Evolutionary conservation across 2,797 vertebrate species (phyloP), one percentile per base, ranked within the genome.

Genomic region (Buphagus erythrorhynchus): DNA sequence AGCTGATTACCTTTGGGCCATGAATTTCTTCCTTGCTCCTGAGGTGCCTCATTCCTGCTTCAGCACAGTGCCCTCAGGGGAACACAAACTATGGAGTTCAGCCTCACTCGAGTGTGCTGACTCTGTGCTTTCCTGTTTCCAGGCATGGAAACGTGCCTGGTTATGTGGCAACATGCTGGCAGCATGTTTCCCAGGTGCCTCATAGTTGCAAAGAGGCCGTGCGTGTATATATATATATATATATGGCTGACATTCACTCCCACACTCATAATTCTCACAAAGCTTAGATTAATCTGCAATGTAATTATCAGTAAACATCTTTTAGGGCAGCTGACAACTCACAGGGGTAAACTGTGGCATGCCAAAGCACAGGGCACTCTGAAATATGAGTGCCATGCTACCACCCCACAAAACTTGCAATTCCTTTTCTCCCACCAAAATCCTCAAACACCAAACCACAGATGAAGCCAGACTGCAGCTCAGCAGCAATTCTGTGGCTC

Each of bases 211-310:
- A 85, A 72, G 16, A 66, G 16, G 36, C 62, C 25, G 6, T 49
- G 5, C 1, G 26, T 55, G 16, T 1, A 36, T 31, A 9, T 21
- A 5, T 31, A 15, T 12, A 10, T 17, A 7, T 26, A 15, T 2
- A 40, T 48, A 8, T 20, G 6, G 5, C 2, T 74, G 58, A 28
- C 35, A 43, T 35, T 46, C 19, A n/a, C 16, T 31, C 35, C 4
- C 5, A 26, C 15, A 16, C 18, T 20, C 4, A 69, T 25, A 75
- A 6, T n/a, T 88, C 46, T 11, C 36, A 17, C 49, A 66, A 77
- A 58, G 22, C 33, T 65, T 51, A 66, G 48, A 40, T 75, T 79
- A 16, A 26, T 29, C 52, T 86, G n/a, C 35, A 66, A 6, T 55
- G 13, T 22, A 49, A 45, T 75, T 49, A 72, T 13, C 26, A 49